A percentile compares a stretch with the other conserved stretches of the same genome.
Evolutionary conservation across 1,140 invertebrate species (phyloP).

Genomic region (Charaxes varanes): DNA sequence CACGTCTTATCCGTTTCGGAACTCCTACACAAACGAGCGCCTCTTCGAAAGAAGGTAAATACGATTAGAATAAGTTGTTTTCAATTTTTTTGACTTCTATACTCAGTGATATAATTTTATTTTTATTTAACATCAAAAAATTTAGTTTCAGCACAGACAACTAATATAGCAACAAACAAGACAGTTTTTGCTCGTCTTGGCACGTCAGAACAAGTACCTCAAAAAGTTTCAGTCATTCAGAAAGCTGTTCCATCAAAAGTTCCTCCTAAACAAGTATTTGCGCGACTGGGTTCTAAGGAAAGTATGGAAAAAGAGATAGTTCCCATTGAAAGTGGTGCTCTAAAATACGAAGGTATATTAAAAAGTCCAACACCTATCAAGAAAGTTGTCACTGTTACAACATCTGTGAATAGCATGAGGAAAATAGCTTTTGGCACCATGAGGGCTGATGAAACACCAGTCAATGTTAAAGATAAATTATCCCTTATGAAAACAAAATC

Average conservation of each 20-base stretch:
- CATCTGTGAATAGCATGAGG: conserved; percentile 41
- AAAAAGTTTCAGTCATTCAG: conserved; percentile 1
- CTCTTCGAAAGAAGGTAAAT: conserved; percentile 38
- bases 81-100: too few species aligned
- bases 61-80: too few species aligned
- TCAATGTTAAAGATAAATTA: conserved; percentile 64
- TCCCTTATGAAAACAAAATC: conserved; percentile 49
- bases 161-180: conserved; percentile 33
- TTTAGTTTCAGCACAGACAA: conserved; percentile 30
- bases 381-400: conserved; percentile 54
- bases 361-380: conserved; percentile 41
- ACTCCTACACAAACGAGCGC: conserved; percentile 18
- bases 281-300: conserved; percentile 53
- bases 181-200: conserved; percentile 58
- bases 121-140: not conserved
- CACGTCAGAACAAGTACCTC: conserved; percentile 28
- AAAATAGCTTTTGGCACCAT: conserved; percentile 56
- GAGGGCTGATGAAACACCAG: conserved; percentile 59
- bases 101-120: conserved; percentile 1
- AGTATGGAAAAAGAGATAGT: conserved; percentile 17
- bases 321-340: conserved; percentile 50
- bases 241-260: conserved; percentile 18
- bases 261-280: conserved; percentile 47
- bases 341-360: conserved; percentile 67
- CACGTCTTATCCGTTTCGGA: conserved; percentile 46